Percentiles rank a stretch among this genome's conserved stretches.
Conservation (phyloP, 1,140 invertebrate species). For the Orius laevigatus region DNA sequence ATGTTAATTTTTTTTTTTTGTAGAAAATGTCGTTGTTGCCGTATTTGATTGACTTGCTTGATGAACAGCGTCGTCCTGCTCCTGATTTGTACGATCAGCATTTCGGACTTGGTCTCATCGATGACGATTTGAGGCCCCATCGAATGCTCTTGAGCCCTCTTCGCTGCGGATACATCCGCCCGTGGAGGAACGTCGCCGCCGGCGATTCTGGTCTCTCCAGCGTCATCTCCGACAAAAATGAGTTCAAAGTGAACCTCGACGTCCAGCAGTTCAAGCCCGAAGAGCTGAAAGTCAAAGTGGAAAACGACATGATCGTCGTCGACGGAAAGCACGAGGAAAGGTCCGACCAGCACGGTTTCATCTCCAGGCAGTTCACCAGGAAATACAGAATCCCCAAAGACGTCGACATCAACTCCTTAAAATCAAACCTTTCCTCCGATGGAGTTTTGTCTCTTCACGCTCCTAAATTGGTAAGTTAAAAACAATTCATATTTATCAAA, state of each 20-base stretch:
- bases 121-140: background rate
- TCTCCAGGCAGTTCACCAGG: slow-evolving; percentile 42
- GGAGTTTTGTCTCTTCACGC: slow-evolving; percentile 42
- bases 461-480: slow-evolving; percentile 28
- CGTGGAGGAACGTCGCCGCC: slow-evolving; percentile 1
- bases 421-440: slow-evolving; percentile 42
- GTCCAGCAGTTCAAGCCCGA: slow-evolving; percentile 65
- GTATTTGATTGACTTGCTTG: too few species aligned
- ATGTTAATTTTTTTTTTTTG: too few species aligned
- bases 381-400: slow-evolving; percentile 43
- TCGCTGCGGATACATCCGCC: slow-evolving; percentile 2
- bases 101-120: slow-evolving; percentile 1
- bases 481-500: too few species aligned
- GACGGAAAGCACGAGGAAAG: slow-evolving; percentile 52
- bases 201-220: background rate
- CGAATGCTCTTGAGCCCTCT: background rate
- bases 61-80: too few species aligned
- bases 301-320: slow-evolving; percentile 38
- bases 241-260: slow-evolving; percentile 28
- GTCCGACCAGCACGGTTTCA: slow-evolving; percentile 41
- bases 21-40: too few species aligned
- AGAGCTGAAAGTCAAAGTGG: slow-evolving; percentile 56
- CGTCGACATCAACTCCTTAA: slow-evolving; percentile 38
- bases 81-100: slow-evolving; percentile 6
- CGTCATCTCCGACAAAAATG: background rate